Base-by-base conservation (phyloP, 2,113 vertebrate genomes). In the Tamias sibiricus region DNA sequence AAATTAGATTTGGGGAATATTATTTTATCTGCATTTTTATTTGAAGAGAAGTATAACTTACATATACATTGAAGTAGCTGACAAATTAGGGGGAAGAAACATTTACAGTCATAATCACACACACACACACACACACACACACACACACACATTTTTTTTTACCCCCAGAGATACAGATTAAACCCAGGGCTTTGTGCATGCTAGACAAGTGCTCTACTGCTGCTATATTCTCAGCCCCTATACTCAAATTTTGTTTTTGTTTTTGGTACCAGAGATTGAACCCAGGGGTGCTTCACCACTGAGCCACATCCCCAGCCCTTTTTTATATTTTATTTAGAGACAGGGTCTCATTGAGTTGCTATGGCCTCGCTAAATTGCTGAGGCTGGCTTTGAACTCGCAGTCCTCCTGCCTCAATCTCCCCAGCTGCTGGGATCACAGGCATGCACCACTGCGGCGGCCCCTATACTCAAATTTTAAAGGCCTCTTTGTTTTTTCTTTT, bases 51-150 rank as follows among this genome's bases (percentile, higher is more conserved):
- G 88, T 37, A 82, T 12, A 82, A 44, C 9, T 54, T 89, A 69
- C 71, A 44, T 77, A 7, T 71, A 62, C 19, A 59, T 37, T 59
- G 80, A 91, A 77, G 83, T 30, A 42, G 44, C 87, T 76, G 84
- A 32, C 75, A 82, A 64, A 49, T 75, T 76, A 49, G 35, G 20
- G 20, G 52, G 9, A 66, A 80, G 40, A 72, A 49, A 72, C 32
- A 76, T 64, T 81, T 95, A n/a, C n/a, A 71, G 57, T 59, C 80
- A 90, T 24, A 94, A 81, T 66, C 22, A 83, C 82, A 72, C n/a
- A n/a, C n/a, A n/a, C n/a, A n/a, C n/a, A n/a, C n/a, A n/a, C n/a
- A n/a, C n/a, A n/a, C n/a, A n/a, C n/a, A n/a, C n/a, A n/a, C n/a
- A n/a, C n/a, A n/a, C n/a, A n/a, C n/a, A n/a, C n/a, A n/a, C n/a